Evolutionary conservation across 2,888 invertebrate genomes (phyloP).

Genomic region (Empis livida): DNA sequence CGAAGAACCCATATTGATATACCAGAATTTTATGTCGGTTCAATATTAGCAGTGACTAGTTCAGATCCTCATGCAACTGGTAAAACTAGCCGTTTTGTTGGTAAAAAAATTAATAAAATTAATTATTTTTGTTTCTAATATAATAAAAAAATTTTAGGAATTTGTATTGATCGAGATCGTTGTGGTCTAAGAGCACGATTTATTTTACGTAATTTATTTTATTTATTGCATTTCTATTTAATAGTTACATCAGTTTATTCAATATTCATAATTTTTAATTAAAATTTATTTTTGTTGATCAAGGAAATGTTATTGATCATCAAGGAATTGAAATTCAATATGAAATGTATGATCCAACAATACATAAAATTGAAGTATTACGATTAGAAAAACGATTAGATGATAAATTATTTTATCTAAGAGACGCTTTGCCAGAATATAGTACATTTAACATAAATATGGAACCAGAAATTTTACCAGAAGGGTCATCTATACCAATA

Average conservation of each 20-base stretch:
- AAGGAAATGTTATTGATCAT: slow-evolving; percentile 85
- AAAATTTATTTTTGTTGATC: too few species aligned
- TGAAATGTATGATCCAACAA: slow-evolving; percentile 85
- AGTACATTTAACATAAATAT: slow-evolving; percentile 88
- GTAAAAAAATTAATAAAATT: slow-evolving; percentile 12
- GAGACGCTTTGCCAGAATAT: slow-evolving; percentile 82
- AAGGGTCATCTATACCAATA: slow-evolving; percentile 64
- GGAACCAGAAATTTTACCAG: slow-evolving; percentile 68
- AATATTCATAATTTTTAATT: too few species aligned
- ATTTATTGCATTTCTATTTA: too few species aligned
- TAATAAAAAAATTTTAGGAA: slow-evolving; percentile 48
- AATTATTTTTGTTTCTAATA: neutral
- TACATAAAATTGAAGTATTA: slow-evolving; percentile 81
- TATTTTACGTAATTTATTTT: slow-evolving; percentile 77
- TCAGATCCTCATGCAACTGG: slow-evolving; percentile 76
- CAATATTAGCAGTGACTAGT: slow-evolving; percentile 74
- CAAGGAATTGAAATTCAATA: slow-evolving; percentile 53
- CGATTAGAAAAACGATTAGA: slow-evolving; percentile 88
- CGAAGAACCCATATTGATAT: slow-evolving; percentile 63
- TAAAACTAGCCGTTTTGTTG: slow-evolving; percentile 57
- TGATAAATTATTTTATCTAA: slow-evolving; percentile 71
- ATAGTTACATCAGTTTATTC: too few species aligned
- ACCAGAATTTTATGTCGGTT: slow-evolving; percentile 97
- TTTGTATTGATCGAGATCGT: slow-evolving; percentile 78
- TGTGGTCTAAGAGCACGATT: slow-evolving; percentile 76